Evolutionary conservation across 2,113 vertebrate genomes (phyloP).

Genomic region (Chloroceryle aenea): DNA sequence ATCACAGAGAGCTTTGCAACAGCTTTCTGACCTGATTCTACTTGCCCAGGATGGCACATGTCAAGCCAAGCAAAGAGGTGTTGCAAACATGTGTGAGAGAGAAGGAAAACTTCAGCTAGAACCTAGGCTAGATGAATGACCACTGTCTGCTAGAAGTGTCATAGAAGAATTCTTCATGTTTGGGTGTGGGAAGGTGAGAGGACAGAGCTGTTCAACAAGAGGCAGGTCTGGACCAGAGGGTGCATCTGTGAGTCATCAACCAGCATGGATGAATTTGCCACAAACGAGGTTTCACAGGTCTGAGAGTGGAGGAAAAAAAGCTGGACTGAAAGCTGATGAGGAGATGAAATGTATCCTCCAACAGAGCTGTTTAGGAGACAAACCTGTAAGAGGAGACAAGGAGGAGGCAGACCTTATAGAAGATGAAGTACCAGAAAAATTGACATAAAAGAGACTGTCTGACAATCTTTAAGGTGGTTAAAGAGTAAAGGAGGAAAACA

Average conservation of each 20-base stretch:
- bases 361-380: not conserved
- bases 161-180: rapidly evolving
- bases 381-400: not conserved
- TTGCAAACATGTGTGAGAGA: not conserved
- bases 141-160: not conserved
- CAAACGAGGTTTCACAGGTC: not conserved
- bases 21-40: not conserved
- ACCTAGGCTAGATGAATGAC: rapidly evolving
- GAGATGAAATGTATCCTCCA: not conserved
- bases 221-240: not conserved
- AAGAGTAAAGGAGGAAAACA: not conserved
- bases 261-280: not conserved
- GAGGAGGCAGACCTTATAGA: not conserved
- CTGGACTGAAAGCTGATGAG: not conserved
- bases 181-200: not conserved
- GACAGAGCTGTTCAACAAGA: not conserved
- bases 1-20: not conserved
- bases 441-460: not conserved
- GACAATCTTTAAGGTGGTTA: not conserved
- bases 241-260: not conserved
- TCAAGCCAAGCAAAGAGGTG: not conserved
- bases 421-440: not conserved
- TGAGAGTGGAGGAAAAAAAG: not conserved
- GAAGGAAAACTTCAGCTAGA: not conserved
- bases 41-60: rapidly evolving